Evolutionary conservation across 2,888 invertebrate genomes (phyloP).

Genomic region (Clostera curtula): DNA sequence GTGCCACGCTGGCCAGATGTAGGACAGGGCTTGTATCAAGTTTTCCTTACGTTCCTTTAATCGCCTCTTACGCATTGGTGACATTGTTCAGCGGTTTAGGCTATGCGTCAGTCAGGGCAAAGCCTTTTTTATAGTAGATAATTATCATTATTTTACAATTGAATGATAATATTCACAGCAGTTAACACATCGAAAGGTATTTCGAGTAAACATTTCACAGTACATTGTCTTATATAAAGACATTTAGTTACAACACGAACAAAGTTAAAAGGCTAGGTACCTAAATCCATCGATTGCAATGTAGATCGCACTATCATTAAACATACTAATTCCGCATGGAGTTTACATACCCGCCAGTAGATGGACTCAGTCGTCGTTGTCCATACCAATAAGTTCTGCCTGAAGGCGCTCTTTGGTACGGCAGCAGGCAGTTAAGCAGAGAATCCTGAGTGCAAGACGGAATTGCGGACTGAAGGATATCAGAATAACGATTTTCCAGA

Average conservation of each 20-base stretch:
- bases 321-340: constrained; percentile 4
- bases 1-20: too few relatives aligned
- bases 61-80: too few relatives aligned
- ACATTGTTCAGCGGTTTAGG: too few relatives aligned
- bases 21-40: too few relatives aligned
- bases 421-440: constrained; percentile 92
- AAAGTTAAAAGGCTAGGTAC: constrained; percentile 13
- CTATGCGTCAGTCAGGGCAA: too few relatives aligned
- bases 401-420: constrained; percentile 88
- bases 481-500: constrained; percentile 96
- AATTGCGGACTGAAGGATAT: constrained; percentile 94
- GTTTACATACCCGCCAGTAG: constrained; percentile 26
- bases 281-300: constrained; percentile 11
- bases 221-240: constrained; percentile 1
- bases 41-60: too few relatives aligned
- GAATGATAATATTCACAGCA: constrained; percentile 6
- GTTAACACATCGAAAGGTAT: constrained; percentile 4
- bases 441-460: constrained; percentile 88
- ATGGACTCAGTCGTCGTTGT: constrained; percentile 84
- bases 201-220: background rate
- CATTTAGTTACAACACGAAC: constrained; percentile 2
- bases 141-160: constrained; percentile 2
- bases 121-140: too few relatives aligned
- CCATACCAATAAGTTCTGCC: constrained; percentile 89
- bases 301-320: constrained; percentile 1